These are phyloP conservation scores for Echiichthys vipera DNA, from an alignment of 2,797 vertebrate genomes.

Conservation along the genomic window DNA sequence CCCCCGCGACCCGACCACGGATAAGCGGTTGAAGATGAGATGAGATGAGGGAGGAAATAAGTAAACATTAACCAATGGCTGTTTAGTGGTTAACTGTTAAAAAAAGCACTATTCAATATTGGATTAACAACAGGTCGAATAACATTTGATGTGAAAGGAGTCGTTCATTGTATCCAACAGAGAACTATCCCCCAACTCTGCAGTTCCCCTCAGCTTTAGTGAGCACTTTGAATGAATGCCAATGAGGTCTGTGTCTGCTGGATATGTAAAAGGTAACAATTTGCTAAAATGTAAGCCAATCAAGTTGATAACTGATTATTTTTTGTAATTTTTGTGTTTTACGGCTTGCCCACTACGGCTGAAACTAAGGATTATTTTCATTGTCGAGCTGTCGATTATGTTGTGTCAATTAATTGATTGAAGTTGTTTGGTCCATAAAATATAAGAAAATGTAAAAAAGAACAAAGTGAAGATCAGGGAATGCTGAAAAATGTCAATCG, in stretches of 20 bases:
- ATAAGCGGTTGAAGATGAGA: no score
- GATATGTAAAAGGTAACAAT: not conserved
- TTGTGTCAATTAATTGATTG: no score
- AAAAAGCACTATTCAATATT: not conserved
- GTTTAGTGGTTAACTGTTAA: not conserved
- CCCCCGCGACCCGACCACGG: no score
- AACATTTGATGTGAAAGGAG: not conserved
- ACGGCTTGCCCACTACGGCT: no score
- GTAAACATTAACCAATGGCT: no score
- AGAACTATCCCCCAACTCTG: not conserved
- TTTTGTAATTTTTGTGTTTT: constrained; percentile 18
- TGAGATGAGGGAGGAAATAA: no score
- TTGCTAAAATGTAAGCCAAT: not conserved
- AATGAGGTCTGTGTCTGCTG: not conserved
- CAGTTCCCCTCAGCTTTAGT: not conserved
- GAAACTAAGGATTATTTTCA: no score
- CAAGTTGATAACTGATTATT: not conserved
- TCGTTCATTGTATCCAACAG: not conserved
- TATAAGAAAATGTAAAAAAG: no score
- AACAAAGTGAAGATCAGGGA: no score
- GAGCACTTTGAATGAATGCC: constrained; percentile 9
- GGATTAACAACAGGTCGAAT: not conserved
- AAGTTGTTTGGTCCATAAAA: no score
- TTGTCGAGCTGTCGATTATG: no score
- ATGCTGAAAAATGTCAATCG: no score